Evolutionary conservation across 2,888 invertebrate species (phyloP).

Genomic region (Heliconius hortense): DNA sequence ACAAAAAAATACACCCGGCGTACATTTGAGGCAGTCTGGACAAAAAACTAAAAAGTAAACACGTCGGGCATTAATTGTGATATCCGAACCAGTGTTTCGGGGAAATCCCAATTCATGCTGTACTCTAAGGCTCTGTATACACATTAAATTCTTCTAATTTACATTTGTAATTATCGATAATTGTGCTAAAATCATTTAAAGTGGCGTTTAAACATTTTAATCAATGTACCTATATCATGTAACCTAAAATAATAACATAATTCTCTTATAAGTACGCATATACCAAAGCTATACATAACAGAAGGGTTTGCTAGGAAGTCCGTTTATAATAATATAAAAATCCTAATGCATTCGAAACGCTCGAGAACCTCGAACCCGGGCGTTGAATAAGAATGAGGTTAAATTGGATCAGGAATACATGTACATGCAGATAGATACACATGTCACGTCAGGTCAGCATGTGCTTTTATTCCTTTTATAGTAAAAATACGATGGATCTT

Average conservation of each 20-base stretch:
- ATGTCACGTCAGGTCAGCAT: constrained; percentile 42
- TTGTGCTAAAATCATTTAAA: neutral
- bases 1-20: constrained; percentile 11
- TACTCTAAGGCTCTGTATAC: constrained; percentile 1
- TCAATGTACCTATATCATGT: neutral
- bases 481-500: constrained; percentile 36
- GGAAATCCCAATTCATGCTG: constrained; percentile 31
- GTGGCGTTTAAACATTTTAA: neutral
- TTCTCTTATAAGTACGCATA: neutral
- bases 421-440: constrained; percentile 52
- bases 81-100: constrained; percentile 34
- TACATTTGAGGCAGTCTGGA: constrained; percentile 24
- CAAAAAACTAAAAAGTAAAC: constrained; percentile 34
- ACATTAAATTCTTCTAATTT: neutral
- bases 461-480: constrained; percentile 43
- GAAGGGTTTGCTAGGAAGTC: constrained; percentile 18
- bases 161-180: neutral
- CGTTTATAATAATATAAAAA: constrained; percentile 46
- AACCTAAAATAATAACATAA: no score
- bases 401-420: constrained; percentile 66
- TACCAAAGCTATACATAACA: constrained; percentile 15
- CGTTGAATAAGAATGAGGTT: constrained; percentile 77
- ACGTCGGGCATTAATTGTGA: constrained; percentile 36
- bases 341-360: constrained; percentile 73
- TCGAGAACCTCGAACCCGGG: constrained; percentile 64